phyloP scores from a whole-genome alignment of 1,140 invertebrate genomes.

The Euglossa dilemma region DNA sequence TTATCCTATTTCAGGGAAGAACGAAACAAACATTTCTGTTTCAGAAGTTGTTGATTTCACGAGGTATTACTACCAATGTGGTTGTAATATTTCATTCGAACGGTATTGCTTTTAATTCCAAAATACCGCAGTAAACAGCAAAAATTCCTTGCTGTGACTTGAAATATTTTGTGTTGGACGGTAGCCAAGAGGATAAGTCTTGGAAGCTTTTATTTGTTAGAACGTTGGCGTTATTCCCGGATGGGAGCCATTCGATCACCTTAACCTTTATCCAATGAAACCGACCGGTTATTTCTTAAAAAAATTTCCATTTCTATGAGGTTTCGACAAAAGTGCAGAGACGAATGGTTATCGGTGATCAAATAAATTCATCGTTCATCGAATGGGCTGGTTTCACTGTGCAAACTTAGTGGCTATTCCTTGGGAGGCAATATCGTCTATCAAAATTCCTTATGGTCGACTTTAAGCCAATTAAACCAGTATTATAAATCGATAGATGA shows the following conservation, averaged over 20 bases:
- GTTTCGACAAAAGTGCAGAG: background rate
- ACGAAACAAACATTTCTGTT: too few species aligned
- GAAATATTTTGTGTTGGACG: background rate
- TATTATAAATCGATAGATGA: background rate
- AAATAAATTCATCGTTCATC: background rate
- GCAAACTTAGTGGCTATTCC: background rate
- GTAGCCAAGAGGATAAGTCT: background rate
- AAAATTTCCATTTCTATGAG: conserved; percentile 13
- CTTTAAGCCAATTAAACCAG: background rate
- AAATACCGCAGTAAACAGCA: background rate
- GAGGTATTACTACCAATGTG: too few species aligned
- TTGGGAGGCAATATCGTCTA: background rate
- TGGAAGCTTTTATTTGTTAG: conserved; percentile 24
- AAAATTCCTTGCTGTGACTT: background rate
- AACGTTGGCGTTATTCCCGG: conserved; percentile 15
- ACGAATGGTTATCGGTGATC: conserved; percentile 4
- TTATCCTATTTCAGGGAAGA: too few species aligned
- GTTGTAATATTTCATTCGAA: too few species aligned
- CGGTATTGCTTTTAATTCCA: background rate
- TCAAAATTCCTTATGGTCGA: background rate
- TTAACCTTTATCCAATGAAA: conserved; percentile 2
- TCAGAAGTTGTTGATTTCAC: too few species aligned
- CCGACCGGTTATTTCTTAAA: background rate
- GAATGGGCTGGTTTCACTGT: background rate
- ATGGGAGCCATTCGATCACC: background rate